A percentile compares a stretch with the other conserved stretches of the same genome.
phyloP scores from a whole-genome alignment of 1,140 invertebrate species.

The Microplitis mediator region DNA sequence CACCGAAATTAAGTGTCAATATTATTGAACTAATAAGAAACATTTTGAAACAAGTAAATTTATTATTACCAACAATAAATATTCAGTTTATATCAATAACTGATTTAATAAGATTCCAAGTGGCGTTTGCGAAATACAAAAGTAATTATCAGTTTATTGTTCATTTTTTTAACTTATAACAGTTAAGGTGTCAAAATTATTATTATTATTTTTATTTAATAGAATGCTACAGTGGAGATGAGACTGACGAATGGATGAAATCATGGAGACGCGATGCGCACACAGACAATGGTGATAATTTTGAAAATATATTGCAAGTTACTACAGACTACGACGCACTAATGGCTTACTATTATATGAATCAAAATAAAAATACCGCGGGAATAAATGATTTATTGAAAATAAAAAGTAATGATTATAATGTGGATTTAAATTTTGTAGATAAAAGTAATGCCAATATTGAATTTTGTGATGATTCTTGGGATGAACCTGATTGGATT shows the following conservation, averaged over 20 bases:
- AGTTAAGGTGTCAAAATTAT: no score
- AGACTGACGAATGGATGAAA: no score
- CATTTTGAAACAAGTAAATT: slow-evolving; percentile 64
- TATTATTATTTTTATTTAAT: no score
- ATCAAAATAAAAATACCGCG: slow-evolving; percentile 79
- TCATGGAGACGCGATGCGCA: no score
- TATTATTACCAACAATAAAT: slow-evolving; percentile 61
- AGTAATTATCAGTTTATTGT: slow-evolving; percentile 49
- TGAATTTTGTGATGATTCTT: slow-evolving; percentile 59
- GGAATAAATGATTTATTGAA: slow-evolving; percentile 89
- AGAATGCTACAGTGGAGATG: no score
- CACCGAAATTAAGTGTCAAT: slow-evolving; percentile 65
- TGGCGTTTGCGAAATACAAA: slow-evolving; percentile 72
- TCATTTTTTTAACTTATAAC: no score
- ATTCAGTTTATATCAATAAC: slow-evolving; percentile 63
- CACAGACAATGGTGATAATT: slow-evolving; percentile 72
- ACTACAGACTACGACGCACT: slow-evolving; percentile 84
- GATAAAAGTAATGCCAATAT: slow-evolving; percentile 43
- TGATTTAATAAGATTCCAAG: slow-evolving; percentile 70
- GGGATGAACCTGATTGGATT: slow-evolving; percentile 58
- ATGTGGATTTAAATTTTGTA: slow-evolving; percentile 52
- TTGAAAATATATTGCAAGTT: slow-evolving; percentile 82
- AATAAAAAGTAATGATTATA: slow-evolving; percentile 72
- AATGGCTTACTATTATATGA: slow-evolving; percentile 89
- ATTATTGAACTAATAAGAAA: slow-evolving; percentile 64